Percentiles rank a stretch among this genome's conserved stretches.
Evolutionary conservation across 2,113 vertebrate genomes (phyloP).

Genomic region (Oplegnathus fasciatus): DNA sequence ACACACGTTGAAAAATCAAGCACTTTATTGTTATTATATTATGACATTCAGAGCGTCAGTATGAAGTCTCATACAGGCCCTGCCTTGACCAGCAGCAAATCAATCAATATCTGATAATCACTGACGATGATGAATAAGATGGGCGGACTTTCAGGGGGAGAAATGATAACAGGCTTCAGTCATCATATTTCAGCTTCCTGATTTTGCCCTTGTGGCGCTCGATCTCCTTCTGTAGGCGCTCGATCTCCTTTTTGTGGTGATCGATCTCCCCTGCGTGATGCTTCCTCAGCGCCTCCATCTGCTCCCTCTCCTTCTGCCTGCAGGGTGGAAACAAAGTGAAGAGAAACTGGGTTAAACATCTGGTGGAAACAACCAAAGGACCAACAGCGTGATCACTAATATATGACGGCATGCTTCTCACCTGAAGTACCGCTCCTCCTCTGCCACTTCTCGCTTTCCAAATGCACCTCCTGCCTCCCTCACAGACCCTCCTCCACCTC

Average conservation of each 20-base stretch:
- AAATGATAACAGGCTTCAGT: conserved; percentile 70
- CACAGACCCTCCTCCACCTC: conserved; percentile 87
- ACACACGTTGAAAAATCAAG: conserved; percentile 20
- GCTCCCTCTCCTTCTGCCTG: conserved; percentile 91
- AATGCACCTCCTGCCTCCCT: conserved; percentile 93
- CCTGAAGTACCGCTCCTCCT: conserved; percentile 94
- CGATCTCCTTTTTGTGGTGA: conserved; percentile 92
- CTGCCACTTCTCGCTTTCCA: conserved; percentile 87
- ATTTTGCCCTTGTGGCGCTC: conserved; percentile 92
- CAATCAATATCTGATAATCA: conserved; percentile 21
- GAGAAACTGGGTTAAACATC: not conserved
- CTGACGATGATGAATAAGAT: not conserved
- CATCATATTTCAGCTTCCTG: conserved; percentile 85
- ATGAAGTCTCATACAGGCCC: conserved; percentile 15
- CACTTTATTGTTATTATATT: conserved; percentile 65
- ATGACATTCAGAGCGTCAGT: not conserved
- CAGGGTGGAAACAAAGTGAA: conserved; percentile 23
- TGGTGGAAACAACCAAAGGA: not conserved
- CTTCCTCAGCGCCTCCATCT: conserved; percentile 86
- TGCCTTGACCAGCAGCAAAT: conserved; percentile 35
- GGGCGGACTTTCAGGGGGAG: not conserved
- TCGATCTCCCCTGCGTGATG: conserved; percentile 93
- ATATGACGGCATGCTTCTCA: conserved; percentile 54
- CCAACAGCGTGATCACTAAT: not conserved
- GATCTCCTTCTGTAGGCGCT: conserved; percentile 92